Evolutionary conservation across 1,140 invertebrate genomes (phyloP), one percentile per base, ranked within the genome.

Genomic region (Leguminivora glycinivorella): DNA sequence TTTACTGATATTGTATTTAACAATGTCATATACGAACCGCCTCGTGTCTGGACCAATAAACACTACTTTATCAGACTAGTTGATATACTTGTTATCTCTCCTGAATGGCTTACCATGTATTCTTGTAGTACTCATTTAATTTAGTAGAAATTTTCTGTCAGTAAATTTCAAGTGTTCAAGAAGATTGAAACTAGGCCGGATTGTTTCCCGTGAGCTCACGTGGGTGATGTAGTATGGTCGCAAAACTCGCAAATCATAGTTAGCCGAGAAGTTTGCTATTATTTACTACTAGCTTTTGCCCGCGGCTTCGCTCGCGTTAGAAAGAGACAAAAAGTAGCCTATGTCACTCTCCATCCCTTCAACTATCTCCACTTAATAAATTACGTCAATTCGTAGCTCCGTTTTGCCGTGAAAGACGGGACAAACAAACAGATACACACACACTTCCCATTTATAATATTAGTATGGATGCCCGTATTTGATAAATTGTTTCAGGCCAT

Each of bases 21-120:
- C 60, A 63, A 63, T 26, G 22, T 26, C 60, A 26, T 17, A 29
- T 4, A 14, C 60, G 25, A 14, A 10, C 5, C 25, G 9, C 47
- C 47, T 52, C 47, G 43, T 52, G 47, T 19, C 47, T 52, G 22
- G 47, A 52, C 47, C 6, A 52, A 52, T 52, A 52, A 19, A 52
- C 10, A 47, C 43, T 5, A 47, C 43, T 47, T 47, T 52, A 52
- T 19, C 47, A 52, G 47, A 22, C 7, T 9, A 52, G 19, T 52
- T 52, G 43, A 17, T 47, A 47, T 47, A n/a, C n/a, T n/a, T 47
- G 43, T 17, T 47, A 5, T 22, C 22, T 47, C n/a, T 22, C 22
- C 17, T 52, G 43, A 19, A 52, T 52, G 47, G 19, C n/a, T 9
- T 22, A 22, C 19, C 7, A n/a, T 22, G 7, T 52, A 52, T 52